Evolutionary conservation across 2,888 invertebrate species (phyloP).

Genomic region (Graphium colonna): DNA sequence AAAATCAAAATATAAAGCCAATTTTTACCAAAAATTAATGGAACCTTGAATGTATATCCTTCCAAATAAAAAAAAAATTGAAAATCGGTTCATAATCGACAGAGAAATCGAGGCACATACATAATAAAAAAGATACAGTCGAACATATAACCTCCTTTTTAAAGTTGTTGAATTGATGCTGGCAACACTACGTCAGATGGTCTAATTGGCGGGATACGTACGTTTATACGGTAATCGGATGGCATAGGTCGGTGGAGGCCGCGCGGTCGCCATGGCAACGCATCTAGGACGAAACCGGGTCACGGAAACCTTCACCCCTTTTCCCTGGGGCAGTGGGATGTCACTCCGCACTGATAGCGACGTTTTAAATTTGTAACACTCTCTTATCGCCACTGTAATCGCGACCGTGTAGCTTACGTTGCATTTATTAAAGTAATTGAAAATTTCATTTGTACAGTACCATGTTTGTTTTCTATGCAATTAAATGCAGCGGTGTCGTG

Average conservation of each 20-base stretch:
- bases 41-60: too few relatives aligned
- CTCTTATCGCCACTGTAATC: constrained; percentile 9
- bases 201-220: constrained; percentile 33
- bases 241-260: constrained; percentile 16
- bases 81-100: too few relatives aligned
- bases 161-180: not conserved
- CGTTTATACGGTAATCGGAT: constrained; percentile 35
- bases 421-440: too few relatives aligned
- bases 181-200: constrained; percentile 20
- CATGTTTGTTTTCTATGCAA: too few relatives aligned
- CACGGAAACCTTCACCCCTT: constrained; percentile 43
- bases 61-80: too few relatives aligned
- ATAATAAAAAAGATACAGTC: too few relatives aligned
- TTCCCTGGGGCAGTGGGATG: constrained; percentile 25
- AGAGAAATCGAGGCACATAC: too few relatives aligned
- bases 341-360: constrained; percentile 27
- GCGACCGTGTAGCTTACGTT: not conserved
- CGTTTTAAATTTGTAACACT: constrained; percentile 20
- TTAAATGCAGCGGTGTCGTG: too few relatives aligned
- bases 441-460: too few relatives aligned
- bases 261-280: constrained; percentile 48
- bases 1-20: too few relatives aligned
- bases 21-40: too few relatives aligned
- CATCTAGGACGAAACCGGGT: constrained; percentile 60
- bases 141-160: too few relatives aligned